Evolutionary conservation across 2,113 vertebrate genomes (phyloP).

Genomic region (Euleptes europaea): DNA sequence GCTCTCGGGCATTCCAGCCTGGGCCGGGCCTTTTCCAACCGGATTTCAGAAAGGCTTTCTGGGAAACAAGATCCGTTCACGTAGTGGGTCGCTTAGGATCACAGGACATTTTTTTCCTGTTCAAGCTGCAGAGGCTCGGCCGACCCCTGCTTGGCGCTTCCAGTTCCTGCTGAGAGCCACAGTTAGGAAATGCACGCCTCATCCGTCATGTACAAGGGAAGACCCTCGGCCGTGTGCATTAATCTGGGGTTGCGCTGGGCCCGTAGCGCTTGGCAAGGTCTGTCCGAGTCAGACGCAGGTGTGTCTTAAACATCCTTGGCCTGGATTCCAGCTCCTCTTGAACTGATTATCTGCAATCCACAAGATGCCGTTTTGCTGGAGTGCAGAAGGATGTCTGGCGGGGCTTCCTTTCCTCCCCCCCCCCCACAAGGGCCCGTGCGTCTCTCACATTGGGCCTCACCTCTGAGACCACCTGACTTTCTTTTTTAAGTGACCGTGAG

Average conservation of each 20-base stretch:
- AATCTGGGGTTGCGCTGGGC: slow-evolving; percentile 59
- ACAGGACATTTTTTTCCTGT: slow-evolving; percentile 9
- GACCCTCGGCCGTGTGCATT: slow-evolving; percentile 62
- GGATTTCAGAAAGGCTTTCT: neutral
- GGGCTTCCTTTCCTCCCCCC: neutral
- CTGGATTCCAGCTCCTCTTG: slow-evolving; percentile 49
- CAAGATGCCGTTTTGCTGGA: neutral
- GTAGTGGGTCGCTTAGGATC: neutral
- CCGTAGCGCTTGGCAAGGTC: slow-evolving; percentile 36
- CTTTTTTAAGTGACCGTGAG: neutral
- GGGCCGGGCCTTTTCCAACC: too few relatives aligned
- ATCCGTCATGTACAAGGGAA: slow-evolving; percentile 60
- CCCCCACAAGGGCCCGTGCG: neutral
- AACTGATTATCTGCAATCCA: slow-evolving; percentile 43
- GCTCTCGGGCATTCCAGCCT: neutral
- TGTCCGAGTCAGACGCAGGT: slow-evolving; percentile 44
- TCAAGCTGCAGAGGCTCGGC: slow-evolving; percentile 48
- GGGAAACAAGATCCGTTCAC: neutral
- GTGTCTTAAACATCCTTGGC: slow-evolving; percentile 55
- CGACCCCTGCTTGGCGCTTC: slow-evolving; percentile 16
- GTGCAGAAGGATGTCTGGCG: neutral
- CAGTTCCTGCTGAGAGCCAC: slow-evolving; percentile 51
- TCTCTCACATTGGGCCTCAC: neutral
- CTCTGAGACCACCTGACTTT: neutral
- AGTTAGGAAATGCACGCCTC: slow-evolving; percentile 57